phyloP scores from a whole-genome alignment of 2,797 vertebrate species.

The Odontamblyopus rebecca region DNA sequence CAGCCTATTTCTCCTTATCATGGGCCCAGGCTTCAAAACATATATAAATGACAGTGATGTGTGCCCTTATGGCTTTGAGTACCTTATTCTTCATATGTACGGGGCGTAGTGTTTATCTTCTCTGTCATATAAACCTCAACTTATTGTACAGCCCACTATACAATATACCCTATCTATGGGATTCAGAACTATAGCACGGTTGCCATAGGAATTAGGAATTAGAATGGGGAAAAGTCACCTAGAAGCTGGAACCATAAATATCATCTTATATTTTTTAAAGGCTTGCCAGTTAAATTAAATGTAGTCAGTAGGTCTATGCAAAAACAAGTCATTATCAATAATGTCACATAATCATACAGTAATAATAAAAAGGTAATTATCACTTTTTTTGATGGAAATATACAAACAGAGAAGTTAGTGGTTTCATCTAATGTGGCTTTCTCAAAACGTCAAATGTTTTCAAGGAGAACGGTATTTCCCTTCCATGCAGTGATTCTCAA shows the following conservation, averaged over 20 bases:
- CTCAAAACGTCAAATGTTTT: no score
- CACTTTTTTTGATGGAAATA: background rate
- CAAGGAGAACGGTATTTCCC: no score
- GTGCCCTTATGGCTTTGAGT: conserved; percentile 38
- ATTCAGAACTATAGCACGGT: no score
- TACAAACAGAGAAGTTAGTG: background rate
- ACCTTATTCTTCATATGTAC: conserved; percentile 18
- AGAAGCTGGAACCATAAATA: no score
- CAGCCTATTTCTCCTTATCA: conserved; percentile 63
- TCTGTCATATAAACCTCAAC: conserved; percentile 16
- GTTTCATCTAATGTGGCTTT: background rate
- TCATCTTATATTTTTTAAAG: background rate
- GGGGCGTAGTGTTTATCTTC: conserved; percentile 15
- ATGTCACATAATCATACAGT: background rate
- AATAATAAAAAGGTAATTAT: background rate
- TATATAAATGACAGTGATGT: conserved; percentile 58
- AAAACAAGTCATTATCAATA: background rate
- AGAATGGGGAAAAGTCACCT: no score
- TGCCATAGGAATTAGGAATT: no score
- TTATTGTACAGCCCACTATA: conserved; percentile 3
- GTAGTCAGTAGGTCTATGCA: background rate
- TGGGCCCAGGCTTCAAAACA: conserved; percentile 52
- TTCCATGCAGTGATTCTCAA: background rate
- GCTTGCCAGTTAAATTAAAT: background rate
- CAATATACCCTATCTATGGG: no score